These are phyloP conservation scores for Auanema sp. DNA, from an alignment of 2,888 invertebrate species.

Conservation along the genomic window DNA sequence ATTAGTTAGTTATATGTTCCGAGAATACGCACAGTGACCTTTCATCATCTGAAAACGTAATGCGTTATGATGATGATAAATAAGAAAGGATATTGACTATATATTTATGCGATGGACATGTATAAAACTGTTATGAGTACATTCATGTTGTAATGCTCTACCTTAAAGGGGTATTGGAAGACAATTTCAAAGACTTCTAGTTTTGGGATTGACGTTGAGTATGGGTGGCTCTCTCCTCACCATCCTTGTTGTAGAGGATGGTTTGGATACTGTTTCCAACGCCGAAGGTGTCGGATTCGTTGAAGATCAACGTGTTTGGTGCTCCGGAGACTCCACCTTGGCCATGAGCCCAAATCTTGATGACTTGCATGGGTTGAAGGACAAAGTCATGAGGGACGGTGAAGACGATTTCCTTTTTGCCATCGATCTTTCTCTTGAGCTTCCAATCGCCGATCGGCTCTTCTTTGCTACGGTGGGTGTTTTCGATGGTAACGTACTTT, in stretches of 20 bases:
- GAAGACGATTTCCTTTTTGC: conserved; percentile 61
- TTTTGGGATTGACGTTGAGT: neutral
- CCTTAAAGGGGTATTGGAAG: neutral
- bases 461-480: conserved; percentile 67
- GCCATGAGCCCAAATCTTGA: conserved; percentile 57
- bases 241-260: conserved; percentile 62
- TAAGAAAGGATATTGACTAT: too few species aligned
- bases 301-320: conserved; percentile 56
- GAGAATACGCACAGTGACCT: too few species aligned
- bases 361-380: conserved; percentile 58
- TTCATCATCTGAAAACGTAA: too few species aligned
- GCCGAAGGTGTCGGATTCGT: conserved; percentile 59
- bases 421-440: conserved; percentile 65
- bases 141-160: too few species aligned
- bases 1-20: too few species aligned
- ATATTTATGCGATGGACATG: too few species aligned
- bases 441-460: conserved; percentile 66
- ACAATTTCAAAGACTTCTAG: neutral
- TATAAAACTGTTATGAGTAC: too few species aligned
- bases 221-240: conserved; percentile 46
- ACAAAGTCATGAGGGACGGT: conserved; percentile 61
- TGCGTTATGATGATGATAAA: too few species aligned
- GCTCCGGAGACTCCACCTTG: conserved; percentile 39
- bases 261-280: conserved; percentile 61
- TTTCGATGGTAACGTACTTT: conserved; percentile 67